A percentile compares a stretch with the other conserved stretches of the same genome.
Conservation (phyloP, 2,888 invertebrate species). For the Netelia inedita region DNA sequence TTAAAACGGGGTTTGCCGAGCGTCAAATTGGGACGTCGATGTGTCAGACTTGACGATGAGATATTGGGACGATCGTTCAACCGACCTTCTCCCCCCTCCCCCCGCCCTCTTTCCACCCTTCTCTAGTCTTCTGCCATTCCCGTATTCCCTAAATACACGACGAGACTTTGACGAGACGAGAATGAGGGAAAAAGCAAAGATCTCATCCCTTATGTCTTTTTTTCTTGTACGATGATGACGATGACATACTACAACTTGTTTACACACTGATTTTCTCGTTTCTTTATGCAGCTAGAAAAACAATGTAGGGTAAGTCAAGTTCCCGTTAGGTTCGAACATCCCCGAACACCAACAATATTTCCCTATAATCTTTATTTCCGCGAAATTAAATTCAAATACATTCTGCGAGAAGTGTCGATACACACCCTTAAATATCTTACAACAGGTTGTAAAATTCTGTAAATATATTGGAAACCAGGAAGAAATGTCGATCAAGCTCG, state of each 20-base stretch:
- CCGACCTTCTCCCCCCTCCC: constrained; percentile 9
- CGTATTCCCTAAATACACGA: constrained; percentile 40
- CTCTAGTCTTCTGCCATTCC: constrained; percentile 21
- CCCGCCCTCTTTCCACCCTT: constrained; percentile 12
- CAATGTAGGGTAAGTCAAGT: neutral
- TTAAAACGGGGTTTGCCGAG: constrained; percentile 32
- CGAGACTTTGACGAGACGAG: constrained; percentile 47
- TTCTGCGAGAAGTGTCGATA: neutral
- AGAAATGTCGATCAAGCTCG: neutral
- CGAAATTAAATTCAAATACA: neutral
- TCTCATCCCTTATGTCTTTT: constrained; percentile 10
- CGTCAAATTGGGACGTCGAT: constrained; percentile 52
- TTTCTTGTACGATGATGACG: constrained; percentile 9
- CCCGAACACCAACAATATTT: neutral
- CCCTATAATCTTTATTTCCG: neutral
- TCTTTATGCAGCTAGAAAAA: neutral
- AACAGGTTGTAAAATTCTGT: neutral
- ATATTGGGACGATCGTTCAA: constrained; percentile 39
- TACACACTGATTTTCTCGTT: neutral
- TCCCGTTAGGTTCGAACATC: neutral
- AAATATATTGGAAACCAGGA: neutral
- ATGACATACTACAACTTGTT: constrained; percentile 39
- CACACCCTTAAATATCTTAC: neutral
- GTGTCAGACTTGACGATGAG: constrained; percentile 52
- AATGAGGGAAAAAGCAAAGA: constrained; percentile 45